These are phyloP conservation scores for Gallinago media DNA, from an alignment of 2,113 vertebrate species.

Conservation along the genomic window DNA sequence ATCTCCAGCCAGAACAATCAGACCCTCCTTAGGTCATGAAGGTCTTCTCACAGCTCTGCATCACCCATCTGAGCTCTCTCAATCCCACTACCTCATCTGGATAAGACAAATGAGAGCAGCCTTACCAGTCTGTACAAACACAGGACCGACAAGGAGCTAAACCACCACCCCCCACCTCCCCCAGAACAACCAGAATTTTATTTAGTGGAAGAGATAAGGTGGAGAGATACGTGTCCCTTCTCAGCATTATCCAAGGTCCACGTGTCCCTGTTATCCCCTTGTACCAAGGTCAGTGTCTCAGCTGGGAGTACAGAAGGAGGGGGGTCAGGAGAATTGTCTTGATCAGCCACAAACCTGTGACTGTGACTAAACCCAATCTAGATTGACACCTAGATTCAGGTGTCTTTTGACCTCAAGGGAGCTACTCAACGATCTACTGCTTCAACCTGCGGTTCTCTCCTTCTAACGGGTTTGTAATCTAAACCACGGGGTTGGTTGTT, in stretches of 20 bases:
- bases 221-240: rapidly evolving
- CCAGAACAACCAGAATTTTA: not conserved
- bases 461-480: not conserved
- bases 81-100: not conserved
- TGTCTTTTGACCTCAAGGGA: not conserved
- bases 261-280: not conserved
- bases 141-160: not conserved
- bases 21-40: not conserved
- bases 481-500: rapidly evolving
- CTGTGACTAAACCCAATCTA: not conserved
- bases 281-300: not conserved
- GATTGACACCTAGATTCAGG: not conserved
- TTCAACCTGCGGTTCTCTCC: not conserved
- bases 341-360: not conserved
- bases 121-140: not conserved
- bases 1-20: not conserved
- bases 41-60: not conserved
- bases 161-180: rapidly evolving
- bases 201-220: not conserved
- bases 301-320: rapidly evolving
- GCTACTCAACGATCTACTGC: not conserved
- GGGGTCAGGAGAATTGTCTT: not conserved
- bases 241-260: not conserved
- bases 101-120: not conserved
- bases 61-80: not conserved